Percentiles rank a stretch among this genome's conserved stretches.
Conservation (phyloP, 1,140 invertebrate genomes). For the Augochlora pura region DNA sequence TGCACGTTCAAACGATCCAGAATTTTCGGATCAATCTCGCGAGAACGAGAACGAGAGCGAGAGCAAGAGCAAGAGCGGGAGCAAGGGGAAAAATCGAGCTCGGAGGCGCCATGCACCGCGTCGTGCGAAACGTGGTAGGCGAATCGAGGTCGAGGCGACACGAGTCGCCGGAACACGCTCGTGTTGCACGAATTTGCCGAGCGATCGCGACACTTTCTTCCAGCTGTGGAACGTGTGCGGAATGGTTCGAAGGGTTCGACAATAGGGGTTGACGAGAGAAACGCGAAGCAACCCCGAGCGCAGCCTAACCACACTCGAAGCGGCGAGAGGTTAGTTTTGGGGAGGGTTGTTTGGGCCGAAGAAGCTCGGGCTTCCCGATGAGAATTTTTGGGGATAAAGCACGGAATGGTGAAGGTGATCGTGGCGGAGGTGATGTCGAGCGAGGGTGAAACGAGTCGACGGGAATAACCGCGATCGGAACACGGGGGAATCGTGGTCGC, state of each 20-base stretch:
- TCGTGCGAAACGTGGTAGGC: background rate
- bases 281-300: background rate
- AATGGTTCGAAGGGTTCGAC: background rate
- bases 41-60: background rate
- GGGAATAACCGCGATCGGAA: conserved; percentile 6
- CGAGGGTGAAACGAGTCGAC: background rate
- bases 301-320: background rate
- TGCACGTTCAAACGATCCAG: no score
- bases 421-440: background rate
- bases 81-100: background rate
- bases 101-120: no score
- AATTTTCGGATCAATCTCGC: no score
- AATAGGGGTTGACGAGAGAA: background rate
- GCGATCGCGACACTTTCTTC: no score
- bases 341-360: no score
- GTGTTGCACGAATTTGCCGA: background rate
- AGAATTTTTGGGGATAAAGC: background rate
- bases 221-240: no score
- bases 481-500: conserved; percentile 20
- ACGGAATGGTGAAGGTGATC: no score
- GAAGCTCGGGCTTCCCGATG: no score
- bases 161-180: background rate
- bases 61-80: no score
- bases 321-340: background rate
- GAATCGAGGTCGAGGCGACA: conserved; percentile 5